Percentiles rank a stretch among this genome's conserved stretches.
phyloP scores from a whole-genome alignment of 2,113 vertebrate species.

The Illadopsis cleaveri region DNA sequence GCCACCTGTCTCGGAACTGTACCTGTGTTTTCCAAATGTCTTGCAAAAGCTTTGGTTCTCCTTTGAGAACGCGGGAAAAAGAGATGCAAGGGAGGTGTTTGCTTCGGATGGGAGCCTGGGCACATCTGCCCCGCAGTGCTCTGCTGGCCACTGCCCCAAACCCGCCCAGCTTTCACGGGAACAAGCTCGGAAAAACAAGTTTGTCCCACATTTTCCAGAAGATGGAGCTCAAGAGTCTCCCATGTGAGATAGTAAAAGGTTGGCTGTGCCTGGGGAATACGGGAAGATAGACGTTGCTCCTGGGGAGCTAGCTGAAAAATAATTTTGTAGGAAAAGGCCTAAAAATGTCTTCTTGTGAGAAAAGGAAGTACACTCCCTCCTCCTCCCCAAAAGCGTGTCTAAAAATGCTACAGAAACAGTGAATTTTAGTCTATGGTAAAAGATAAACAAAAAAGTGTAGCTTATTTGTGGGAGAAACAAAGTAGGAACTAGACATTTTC shows the following conservation, averaged over 20 bases:
- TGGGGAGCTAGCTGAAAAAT: not conserved
- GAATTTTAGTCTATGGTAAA: not conserved
- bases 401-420: not conserved
- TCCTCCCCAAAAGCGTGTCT: not conserved
- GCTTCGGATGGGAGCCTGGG: not conserved
- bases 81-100: accelerated
- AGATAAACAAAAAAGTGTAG: not conserved
- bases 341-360: not conserved
- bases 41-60: not conserved
- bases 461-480: not conserved
- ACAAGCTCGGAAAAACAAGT: not conserved
- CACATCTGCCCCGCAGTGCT: not conserved
- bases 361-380: not conserved
- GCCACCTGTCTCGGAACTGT: not conserved
- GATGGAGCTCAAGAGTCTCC: constrained; percentile 62
- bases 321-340: not conserved
- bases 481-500: not conserved
- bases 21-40: not conserved
- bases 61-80: not conserved
- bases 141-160: not conserved
- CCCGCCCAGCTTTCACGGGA: accelerated
- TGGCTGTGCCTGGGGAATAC: not conserved
- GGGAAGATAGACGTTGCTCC: not conserved
- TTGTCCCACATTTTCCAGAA: constrained; percentile 6
- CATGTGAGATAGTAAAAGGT: not conserved